phyloP scores from a whole-genome alignment of 2,797 vertebrate genomes.

The Sebastolobus altivelis region DNA sequence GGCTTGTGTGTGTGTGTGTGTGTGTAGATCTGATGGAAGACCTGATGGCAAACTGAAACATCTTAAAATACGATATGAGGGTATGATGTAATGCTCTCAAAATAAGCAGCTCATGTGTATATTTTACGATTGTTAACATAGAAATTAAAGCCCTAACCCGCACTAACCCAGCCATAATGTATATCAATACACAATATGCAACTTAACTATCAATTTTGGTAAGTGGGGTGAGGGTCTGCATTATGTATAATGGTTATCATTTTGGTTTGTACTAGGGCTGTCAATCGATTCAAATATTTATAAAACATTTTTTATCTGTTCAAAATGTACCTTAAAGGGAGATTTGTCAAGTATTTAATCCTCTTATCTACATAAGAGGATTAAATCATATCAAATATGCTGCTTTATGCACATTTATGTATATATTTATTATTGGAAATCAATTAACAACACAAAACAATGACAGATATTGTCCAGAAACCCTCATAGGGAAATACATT shows the following conservation, averaged over 20 bases:
- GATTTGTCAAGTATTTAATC: too few relatives aligned
- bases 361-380: too few relatives aligned
- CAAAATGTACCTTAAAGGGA: too few relatives aligned
- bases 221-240: not conserved
- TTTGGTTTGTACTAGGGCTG: not conserved
- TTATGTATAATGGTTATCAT: not conserved
- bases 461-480: too few relatives aligned
- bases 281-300: too few relatives aligned
- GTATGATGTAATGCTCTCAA: not conserved
- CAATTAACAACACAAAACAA: too few relatives aligned
- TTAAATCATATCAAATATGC: too few relatives aligned
- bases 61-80: not conserved
- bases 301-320: too few relatives aligned
- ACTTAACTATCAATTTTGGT: too few relatives aligned
- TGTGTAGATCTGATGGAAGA: not conserved
- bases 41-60: slow-evolving; percentile 19
- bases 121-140: not conserved
- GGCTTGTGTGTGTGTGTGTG: not conserved
- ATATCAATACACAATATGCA: not conserved
- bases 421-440: too few relatives aligned
- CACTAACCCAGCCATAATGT: not conserved
- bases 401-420: too few relatives aligned
- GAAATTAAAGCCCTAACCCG: not conserved
- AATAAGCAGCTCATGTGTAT: not conserved
- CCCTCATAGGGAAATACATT: too few relatives aligned